These are phyloP conservation scores for Cassiopea andromeda DNA, from an alignment of 30 jellyfish, hydroid and myxozoan species.

Conservation along the genomic window DNA sequence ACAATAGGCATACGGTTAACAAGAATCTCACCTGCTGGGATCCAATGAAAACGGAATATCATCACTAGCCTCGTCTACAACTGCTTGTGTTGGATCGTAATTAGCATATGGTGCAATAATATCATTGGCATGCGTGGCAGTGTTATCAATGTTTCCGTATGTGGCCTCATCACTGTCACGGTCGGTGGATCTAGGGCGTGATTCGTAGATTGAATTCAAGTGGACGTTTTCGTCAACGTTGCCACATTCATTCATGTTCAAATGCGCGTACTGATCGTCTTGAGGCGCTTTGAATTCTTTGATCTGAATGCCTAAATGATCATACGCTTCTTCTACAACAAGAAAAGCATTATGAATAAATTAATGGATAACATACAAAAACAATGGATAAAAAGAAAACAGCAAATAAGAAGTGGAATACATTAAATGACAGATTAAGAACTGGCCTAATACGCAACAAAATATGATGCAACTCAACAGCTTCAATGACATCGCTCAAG, in stretches of 20 bases:
- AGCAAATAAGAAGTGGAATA: no score
- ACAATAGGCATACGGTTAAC: neutral
- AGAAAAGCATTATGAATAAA: neutral
- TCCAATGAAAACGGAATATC: conserved; percentile 47
- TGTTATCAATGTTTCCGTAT: conserved; percentile 11
- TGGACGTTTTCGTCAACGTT: conserved; percentile 27
- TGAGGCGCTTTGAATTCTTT: neutral
- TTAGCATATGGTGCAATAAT: conserved; percentile 40
- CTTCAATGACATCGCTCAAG: neutral
- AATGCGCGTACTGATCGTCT: conserved; percentile 42
- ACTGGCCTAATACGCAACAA: no score
- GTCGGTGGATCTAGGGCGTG: neutral
- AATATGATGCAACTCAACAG: no score
- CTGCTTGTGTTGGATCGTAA: conserved; percentile 36
- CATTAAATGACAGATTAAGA: no score
- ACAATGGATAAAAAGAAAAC: no score
- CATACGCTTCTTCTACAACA: conserved; percentile 18
- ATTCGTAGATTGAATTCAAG: conserved; percentile 22
- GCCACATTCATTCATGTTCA: conserved; percentile 36
- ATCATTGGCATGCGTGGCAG: conserved; percentile 22
- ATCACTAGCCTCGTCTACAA: conserved; percentile 6
- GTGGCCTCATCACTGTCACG: conserved; percentile 2
- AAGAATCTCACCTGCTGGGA: conserved; percentile 25
- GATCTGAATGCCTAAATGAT: conserved; percentile 24
- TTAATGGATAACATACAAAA: no score